phyloP scores from a whole-genome alignment of 2,797 vertebrate species.

The Melopsittacus undulatus region DNA sequence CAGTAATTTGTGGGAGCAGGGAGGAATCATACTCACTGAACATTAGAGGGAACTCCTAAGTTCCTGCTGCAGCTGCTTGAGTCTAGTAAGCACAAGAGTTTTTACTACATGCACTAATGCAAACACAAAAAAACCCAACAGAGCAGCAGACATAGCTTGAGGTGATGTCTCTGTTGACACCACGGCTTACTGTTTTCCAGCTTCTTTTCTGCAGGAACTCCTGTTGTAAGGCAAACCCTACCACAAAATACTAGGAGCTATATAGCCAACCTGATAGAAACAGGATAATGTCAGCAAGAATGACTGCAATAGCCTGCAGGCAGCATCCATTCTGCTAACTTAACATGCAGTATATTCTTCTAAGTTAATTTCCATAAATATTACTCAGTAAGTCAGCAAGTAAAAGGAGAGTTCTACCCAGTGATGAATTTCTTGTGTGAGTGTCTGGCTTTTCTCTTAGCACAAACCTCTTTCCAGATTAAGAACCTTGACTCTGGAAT shows the following conservation, averaged over 20 bases:
- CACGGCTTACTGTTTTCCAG: neutral
- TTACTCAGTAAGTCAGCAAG: slow-evolving; percentile 27
- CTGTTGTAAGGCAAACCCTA: neutral
- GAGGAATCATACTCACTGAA: neutral
- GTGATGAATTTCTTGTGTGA: neutral
- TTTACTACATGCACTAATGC: neutral
- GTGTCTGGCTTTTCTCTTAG: neutral
- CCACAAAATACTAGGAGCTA: slow-evolving; percentile 25
- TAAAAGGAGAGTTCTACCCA: neutral
- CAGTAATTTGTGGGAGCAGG: neutral
- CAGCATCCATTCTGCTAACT: slow-evolving; percentile 42
- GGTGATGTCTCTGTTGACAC: slow-evolving; percentile 25
- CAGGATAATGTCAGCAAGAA: slow-evolving; percentile 55
- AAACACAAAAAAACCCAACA: neutral
- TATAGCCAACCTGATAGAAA: slow-evolving; percentile 17
- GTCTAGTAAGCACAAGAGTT: neutral
- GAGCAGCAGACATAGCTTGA: slow-evolving; percentile 25
- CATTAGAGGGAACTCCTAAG: neutral
- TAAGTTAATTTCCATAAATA: slow-evolving; percentile 46
- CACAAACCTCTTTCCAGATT: neutral
- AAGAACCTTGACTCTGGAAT: neutral
- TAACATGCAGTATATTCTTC: slow-evolving; percentile 17
- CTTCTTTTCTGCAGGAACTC: neutral
- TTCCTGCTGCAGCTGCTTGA: neutral
- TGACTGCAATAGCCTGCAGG: slow-evolving; percentile 46